Conservation (phyloP, 2,888 invertebrate genomes). For the Carterocephalus palaemon region DNA sequence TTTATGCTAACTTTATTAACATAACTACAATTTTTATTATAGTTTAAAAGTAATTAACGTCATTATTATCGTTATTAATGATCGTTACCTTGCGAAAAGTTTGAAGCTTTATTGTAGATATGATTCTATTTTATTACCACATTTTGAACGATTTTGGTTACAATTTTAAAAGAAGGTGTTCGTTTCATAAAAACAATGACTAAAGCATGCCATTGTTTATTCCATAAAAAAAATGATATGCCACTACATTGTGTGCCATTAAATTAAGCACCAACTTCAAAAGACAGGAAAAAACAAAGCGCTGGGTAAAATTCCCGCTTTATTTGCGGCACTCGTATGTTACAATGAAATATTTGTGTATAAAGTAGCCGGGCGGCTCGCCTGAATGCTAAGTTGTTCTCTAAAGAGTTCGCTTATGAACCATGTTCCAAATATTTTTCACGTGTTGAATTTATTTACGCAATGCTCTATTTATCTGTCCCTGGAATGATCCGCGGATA, state of each 20-base stretch:
- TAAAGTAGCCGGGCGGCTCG: constrained; percentile 49
- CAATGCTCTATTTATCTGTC: constrained; percentile 1
- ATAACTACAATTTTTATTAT: too few relatives aligned
- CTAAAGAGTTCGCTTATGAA: constrained; percentile 37
- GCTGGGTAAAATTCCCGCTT: constrained; percentile 45
- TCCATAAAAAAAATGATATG: constrained; percentile 21
- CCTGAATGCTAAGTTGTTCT: constrained; percentile 56
- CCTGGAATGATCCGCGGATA: too few relatives aligned
- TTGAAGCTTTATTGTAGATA: too few relatives aligned
- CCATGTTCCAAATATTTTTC: constrained; percentile 17
- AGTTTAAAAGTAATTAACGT: too few relatives aligned
- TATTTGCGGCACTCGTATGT: constrained; percentile 32
- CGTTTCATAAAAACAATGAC: neutral
- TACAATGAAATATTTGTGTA: constrained; percentile 55
- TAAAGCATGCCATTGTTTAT: constrained; percentile 4
- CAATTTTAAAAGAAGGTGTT: neutral
- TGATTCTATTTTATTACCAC: too few relatives aligned
- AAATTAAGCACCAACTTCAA: constrained; percentile 48
- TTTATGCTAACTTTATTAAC: too few relatives aligned
- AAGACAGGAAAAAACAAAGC: constrained; percentile 40
- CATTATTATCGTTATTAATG: too few relatives aligned
- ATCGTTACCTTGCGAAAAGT: too few relatives aligned
- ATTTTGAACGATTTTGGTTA: neutral
- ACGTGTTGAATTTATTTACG: constrained; percentile 15
- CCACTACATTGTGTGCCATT: constrained; percentile 27